Base-by-base conservation (phyloP, 2,797 vertebrate species). In the Notolepis coatsorum region DNA sequence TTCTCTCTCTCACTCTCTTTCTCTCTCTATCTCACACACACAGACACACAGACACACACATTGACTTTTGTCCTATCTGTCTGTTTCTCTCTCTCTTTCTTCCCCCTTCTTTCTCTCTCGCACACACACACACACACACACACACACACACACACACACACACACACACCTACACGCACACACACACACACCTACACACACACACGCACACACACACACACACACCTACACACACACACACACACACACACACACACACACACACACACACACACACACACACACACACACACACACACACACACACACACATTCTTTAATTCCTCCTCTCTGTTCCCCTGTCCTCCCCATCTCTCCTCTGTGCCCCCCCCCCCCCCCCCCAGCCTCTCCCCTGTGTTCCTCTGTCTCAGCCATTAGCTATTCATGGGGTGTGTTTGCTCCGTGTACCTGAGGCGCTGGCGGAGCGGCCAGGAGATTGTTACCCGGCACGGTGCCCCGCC, bases 401-500 rank as follows among this genome's bases (percentile, higher is more conserved):
- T 68, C 67, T 68, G 74, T 80, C 68, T 83, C 52, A 62, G 2
- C 72, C 58, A 83, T 88, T 86, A 82, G 81, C 50, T 73, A 89
- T 90, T 86, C 83, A 88, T 85, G 83, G 86, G 84, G 74, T 68
- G 53, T 55, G 48, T 52, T 27, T 58, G 56, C 67, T 65, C 67
- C 53, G 59, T 71, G 47, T 74, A 86, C 79, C 84, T 85, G 88
- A 53, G 72, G 61, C 12, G 55, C 50, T 7, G 3, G 1, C 12
- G 57, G 42, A 28, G 70, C 15, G 9, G 73, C 70, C 51, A 61
- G 74, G 69, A 53, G 75, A 61, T 18, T 38, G 37, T 27, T 37
- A 15, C 41, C n/a, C 25, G 2, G 72, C 52, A 53, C 63, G 59
- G 73, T 33, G 60, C 15, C n/a, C n/a, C n/a, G n/a, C n/a, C n/a